These are phyloP conservation scores for Xerus inauris DNA, from an alignment of 2,113 vertebrate species.

Conservation along the genomic window DNA sequence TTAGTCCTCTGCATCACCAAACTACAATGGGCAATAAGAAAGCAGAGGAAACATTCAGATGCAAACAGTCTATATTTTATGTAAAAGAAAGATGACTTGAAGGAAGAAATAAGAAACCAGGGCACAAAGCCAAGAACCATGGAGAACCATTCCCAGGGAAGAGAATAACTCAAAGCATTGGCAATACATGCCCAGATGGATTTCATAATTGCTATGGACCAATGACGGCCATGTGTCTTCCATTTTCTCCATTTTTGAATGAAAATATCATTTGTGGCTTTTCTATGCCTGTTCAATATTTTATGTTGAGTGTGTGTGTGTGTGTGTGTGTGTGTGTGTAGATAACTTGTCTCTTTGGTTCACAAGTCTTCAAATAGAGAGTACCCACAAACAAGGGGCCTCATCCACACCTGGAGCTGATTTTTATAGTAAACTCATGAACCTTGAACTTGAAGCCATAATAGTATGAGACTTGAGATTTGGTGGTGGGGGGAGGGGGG, in stretches of 20 bases:
- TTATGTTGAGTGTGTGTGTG: not conserved
- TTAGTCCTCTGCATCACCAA: not conserved
- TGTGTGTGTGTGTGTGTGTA: not conserved
- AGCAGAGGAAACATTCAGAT: not conserved
- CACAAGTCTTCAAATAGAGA: not conserved
- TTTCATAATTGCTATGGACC: conserved; percentile 29
- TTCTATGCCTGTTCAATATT: not conserved
- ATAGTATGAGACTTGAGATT: not conserved
- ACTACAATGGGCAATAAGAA: not conserved
- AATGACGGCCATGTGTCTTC: not conserved
- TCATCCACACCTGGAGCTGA: not conserved
- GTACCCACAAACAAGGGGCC: not conserved
- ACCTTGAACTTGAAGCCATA: not conserved
- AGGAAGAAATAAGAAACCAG: conserved; percentile 35
- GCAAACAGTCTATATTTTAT: not conserved
- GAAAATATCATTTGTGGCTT: not conserved
- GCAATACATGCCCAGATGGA: not conserved
- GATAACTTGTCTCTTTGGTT: not conserved
- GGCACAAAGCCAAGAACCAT: conserved; percentile 14
- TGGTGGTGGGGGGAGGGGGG: no score
- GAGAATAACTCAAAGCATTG: conserved; percentile 26
- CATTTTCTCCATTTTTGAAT: not conserved
- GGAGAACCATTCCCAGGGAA: conserved; percentile 37
- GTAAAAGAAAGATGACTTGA: conserved; percentile 46
- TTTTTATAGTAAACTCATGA: not conserved